Conservation (phyloP, 1,140 invertebrate genomes). For the Brachionus angularis region DNA sequence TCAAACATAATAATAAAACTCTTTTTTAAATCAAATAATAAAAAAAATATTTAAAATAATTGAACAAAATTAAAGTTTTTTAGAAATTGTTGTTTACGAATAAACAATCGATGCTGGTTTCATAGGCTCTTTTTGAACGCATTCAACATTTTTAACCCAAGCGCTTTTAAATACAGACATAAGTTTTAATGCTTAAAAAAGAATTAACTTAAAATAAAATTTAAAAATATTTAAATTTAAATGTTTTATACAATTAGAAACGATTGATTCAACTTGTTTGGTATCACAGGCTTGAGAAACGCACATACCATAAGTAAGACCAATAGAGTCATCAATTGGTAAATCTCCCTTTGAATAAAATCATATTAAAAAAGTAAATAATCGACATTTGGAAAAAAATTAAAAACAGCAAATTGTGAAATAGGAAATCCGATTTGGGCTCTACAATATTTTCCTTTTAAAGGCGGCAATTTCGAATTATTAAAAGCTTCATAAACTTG, state of each 20-base stretch:
- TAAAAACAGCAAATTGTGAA: background rate
- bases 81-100: constrained; percentile 4
- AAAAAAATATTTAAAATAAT: background rate
- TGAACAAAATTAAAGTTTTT: background rate
- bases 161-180: constrained; percentile 34
- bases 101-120: background rate
- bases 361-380: background rate
- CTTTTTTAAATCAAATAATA: background rate
- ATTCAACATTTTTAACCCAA: constrained; percentile 24
- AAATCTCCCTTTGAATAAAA: background rate
- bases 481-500: constrained; percentile 34
- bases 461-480: background rate
- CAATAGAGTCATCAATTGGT: constrained; percentile 26
- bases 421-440: constrained; percentile 32
- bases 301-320: constrained; percentile 35
- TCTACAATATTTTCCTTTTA: constrained; percentile 43
- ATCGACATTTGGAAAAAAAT: background rate
- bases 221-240: background rate
- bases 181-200: constrained; percentile 25
- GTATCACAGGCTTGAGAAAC: background rate
- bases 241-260: constrained; percentile 31
- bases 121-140: constrained; percentile 11
- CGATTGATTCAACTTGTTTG: background rate
- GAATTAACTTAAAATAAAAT: background rate
- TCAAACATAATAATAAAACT: constrained; percentile 4